Percentiles rank a stretch among this genome's conserved stretches.
Conservation (phyloP, 2,797 vertebrate species). For the Gambelia wislizenii region DNA sequence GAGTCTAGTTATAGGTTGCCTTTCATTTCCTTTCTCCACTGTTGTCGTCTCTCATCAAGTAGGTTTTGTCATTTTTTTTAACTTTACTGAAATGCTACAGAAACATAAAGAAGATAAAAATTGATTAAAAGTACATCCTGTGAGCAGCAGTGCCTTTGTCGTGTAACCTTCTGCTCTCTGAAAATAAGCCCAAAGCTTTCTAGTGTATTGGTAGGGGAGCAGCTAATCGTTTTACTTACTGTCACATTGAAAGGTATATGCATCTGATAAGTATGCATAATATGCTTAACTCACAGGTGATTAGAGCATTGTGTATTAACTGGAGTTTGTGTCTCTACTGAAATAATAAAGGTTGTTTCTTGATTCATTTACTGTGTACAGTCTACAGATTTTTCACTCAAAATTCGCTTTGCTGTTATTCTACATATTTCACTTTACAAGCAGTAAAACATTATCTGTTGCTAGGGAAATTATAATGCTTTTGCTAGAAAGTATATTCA, state of each 20-base stretch:
- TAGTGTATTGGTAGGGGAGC: neutral
- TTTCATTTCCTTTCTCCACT: neutral
- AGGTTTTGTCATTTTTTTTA: neutral
- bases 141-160: neutral
- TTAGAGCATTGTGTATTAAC: neutral
- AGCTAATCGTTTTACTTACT: slow-evolving; percentile 37
- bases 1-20: neutral
- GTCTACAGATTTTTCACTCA: neutral
- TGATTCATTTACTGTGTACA: neutral
- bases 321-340: neutral
- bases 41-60: neutral
- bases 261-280: slow-evolving; percentile 15
- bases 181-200: neutral
- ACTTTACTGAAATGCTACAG: neutral
- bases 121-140: neutral
- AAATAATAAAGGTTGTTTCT: neutral
- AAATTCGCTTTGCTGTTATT: neutral
- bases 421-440: neutral
- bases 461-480: neutral
- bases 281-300: slow-evolving; percentile 18
- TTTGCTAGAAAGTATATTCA: neutral
- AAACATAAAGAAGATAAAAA: neutral
- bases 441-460: neutral
- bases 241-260: neutral
- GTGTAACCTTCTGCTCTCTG: neutral